Conservation (phyloP, 2,797 vertebrate genomes). For the Gallirallus australis region DNA sequence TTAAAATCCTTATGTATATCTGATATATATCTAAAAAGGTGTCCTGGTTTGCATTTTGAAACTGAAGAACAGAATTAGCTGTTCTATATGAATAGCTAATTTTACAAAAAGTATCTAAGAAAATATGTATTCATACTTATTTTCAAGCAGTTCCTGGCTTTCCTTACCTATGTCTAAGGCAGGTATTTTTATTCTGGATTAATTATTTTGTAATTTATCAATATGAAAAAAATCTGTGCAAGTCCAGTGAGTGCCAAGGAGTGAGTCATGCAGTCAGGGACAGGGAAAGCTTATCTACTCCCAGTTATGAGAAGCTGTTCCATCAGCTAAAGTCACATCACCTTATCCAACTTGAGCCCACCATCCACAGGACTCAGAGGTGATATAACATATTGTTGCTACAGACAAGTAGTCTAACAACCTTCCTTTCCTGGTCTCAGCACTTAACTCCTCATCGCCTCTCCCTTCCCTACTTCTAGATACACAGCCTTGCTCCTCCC, state of each 20-base stretch:
- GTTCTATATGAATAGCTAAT: not conserved
- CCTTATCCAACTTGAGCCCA: not conserved
- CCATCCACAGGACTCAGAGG: not conserved
- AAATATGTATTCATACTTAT: not conserved
- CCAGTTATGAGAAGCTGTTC: not conserved
- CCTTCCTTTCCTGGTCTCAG: not conserved
- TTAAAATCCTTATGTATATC: not conserved
- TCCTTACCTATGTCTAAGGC: not conserved
- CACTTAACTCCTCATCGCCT: not conserved
- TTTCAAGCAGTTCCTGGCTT: not conserved
- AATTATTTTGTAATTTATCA: not conserved
- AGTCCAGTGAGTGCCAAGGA: not conserved
- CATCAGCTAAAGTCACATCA: not conserved
- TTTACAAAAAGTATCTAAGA: not conserved
- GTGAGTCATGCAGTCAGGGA: not conserved
- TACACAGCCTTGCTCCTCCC: not conserved
- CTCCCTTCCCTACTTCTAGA: not conserved
- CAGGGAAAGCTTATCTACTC: not conserved
- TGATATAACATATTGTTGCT: not conserved
- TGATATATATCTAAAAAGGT: not conserved
- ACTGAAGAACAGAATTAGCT: not conserved
- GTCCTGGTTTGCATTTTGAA: not conserved
- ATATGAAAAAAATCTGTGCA: not conserved
- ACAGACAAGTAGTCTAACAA: not conserved
- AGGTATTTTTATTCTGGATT: not conserved